Evolutionary conservation across 2,797 vertebrate species (phyloP).

Genomic region (Crypturellus tataupa): DNA sequence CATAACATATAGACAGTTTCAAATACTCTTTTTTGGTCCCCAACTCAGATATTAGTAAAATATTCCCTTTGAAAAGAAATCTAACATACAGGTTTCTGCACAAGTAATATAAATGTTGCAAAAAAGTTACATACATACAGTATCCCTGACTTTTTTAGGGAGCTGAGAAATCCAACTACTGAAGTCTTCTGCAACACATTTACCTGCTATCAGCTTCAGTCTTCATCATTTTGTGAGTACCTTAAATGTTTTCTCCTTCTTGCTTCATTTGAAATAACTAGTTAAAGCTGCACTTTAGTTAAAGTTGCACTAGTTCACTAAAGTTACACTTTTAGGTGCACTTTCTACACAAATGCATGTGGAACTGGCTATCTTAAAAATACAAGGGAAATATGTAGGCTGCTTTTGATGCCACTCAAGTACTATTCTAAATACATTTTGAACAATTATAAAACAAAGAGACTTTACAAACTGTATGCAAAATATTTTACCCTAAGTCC

Average conservation of each 20-base stretch:
- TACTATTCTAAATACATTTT: neutral
- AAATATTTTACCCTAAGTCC: conserved; percentile 89
- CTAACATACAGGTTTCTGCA: neutral
- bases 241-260: neutral
- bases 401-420: neutral
- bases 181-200: neutral
- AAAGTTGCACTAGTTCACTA: no score
- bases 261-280: neutral
- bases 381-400: neutral
- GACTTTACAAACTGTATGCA: conserved; percentile 12
- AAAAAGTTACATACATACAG: neutral
- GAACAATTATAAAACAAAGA: neutral
- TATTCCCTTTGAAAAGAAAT: neutral
- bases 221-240: neutral
- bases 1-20: neutral
- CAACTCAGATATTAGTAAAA: neutral
- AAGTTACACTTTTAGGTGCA: neutral
- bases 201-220: neutral
- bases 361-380: neutral
- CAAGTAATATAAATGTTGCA: neutral
- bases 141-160: neutral
- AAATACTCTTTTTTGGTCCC: neutral
- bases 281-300: neutral
- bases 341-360: neutral
- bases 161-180: neutral